phyloP scores from a whole-genome alignment of 2,888 invertebrate species.

The Argyra leucocephala region DNA sequence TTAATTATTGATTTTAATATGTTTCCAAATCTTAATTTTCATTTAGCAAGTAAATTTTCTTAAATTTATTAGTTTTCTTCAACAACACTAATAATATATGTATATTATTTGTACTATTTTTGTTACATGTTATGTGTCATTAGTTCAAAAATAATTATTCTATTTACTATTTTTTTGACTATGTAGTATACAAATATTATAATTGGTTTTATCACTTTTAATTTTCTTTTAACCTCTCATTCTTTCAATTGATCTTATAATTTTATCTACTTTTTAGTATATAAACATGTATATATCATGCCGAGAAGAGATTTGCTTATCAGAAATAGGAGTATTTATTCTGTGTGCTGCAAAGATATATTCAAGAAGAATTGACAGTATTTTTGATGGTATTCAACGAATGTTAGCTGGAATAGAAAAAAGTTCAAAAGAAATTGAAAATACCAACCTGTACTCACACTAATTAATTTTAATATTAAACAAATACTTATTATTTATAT shows the following conservation, averaged over 20 bases:
- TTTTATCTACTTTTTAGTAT: constrained; percentile 27
- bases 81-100: too few relatives aligned
- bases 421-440: constrained; percentile 6
- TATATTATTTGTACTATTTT: too few relatives aligned
- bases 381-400: constrained; percentile 31
- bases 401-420: constrained; percentile 20
- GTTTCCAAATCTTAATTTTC: too few relatives aligned
- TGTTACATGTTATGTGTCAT: too few relatives aligned
- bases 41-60: too few relatives aligned
- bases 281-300: constrained; percentile 30
- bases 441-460: neutral
- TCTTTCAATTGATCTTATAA: neutral
- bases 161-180: too few relatives aligned
- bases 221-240: neutral
- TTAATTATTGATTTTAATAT: too few relatives aligned
- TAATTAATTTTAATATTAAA: too few relatives aligned
- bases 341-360: constrained; percentile 36
- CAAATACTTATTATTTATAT: too few relatives aligned
- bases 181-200: too few relatives aligned
- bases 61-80: too few relatives aligned
- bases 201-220: neutral
- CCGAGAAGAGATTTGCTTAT: constrained; percentile 21
- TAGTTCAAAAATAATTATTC: too few relatives aligned
- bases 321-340: constrained; percentile 31
- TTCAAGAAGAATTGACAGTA: constrained; percentile 34